These are phyloP conservation scores for Cyrtorhinus lividipennis DNA, from an alignment of 1,140 invertebrate species.

Conservation along the genomic window DNA sequence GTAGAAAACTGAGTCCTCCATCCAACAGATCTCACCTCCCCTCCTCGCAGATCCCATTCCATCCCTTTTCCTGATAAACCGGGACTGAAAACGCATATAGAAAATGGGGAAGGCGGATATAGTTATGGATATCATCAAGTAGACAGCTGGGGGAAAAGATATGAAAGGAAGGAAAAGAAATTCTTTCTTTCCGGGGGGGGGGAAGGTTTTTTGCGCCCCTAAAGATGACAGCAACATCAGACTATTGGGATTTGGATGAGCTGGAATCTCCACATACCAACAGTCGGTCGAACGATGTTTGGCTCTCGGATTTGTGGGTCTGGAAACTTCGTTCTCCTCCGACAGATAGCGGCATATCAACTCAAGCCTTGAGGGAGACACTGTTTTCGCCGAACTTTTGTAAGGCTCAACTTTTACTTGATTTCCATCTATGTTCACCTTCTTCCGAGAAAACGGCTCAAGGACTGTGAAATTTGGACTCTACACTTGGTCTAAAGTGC, in stretches of 20 bases:
- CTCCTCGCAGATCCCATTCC: neutral
- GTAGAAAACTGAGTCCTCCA: neutral
- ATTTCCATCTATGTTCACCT: too few species aligned
- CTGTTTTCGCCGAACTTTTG: too few species aligned
- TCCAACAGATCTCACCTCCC: neutral
- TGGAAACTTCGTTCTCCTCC: too few species aligned
- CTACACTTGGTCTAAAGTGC: too few species aligned
- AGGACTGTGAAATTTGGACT: too few species aligned
- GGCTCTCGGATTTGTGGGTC: too few species aligned
- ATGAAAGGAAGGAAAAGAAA: conserved; percentile 1
- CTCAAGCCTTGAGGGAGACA: too few species aligned
- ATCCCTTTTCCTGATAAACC: neutral
- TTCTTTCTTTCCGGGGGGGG: neutral
- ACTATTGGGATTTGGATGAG: neutral
- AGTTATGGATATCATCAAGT: conserved; percentile 7
- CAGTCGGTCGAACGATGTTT: neutral
- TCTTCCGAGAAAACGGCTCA: too few species aligned
- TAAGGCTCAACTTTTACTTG: too few species aligned
- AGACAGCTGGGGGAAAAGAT: conserved; percentile 1
- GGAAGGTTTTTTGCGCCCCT: neutral
- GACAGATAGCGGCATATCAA: too few species aligned
- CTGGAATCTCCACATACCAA: neutral
- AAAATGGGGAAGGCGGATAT: conserved; percentile 2
- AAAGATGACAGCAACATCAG: conserved; percentile 8
- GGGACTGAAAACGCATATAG: conserved; percentile 3